These are phyloP conservation scores for Rhizoglyphus robini DNA, from an alignment of 1,140 invertebrate genomes.

Conservation along the genomic window DNA sequence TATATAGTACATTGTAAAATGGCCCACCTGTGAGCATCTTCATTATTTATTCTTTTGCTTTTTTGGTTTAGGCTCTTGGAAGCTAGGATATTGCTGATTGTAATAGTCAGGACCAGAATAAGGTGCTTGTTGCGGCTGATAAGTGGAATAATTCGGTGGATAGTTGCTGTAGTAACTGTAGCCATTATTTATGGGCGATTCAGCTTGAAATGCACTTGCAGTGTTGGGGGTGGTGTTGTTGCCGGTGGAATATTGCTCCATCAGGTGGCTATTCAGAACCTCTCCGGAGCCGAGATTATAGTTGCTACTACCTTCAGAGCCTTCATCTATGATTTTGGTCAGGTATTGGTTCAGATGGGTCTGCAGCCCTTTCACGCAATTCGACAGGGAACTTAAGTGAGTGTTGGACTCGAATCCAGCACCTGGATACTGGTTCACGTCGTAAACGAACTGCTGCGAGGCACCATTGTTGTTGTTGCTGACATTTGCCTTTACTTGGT, in stretches of 20 bases:
- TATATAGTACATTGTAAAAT: too few species aligned
- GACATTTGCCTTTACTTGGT: constrained; percentile 13
- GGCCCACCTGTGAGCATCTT: too few species aligned
- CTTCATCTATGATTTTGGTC: constrained; percentile 17
- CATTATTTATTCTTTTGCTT: constrained; percentile 12
- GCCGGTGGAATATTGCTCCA: constrained; percentile 8
- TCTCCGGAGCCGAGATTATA: constrained; percentile 14
- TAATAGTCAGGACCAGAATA: neutral
- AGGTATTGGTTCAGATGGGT: constrained; percentile 16
- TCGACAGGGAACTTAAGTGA: constrained; percentile 9
- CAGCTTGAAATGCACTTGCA: neutral
- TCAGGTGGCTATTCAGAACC: constrained; percentile 7
- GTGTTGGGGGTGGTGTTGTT: neutral
- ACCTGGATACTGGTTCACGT: neutral
- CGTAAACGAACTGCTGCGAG: neutral
- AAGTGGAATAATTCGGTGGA: constrained; percentile 1
- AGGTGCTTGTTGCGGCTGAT: neutral
- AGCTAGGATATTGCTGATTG: constrained; percentile 10
- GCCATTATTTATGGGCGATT: constrained; percentile 7
- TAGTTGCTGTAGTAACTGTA: constrained; percentile 15
- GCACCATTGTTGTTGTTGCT: neutral
- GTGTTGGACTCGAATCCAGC: constrained; percentile 9
- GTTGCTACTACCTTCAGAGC: neutral
- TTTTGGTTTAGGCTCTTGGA: constrained; percentile 8
- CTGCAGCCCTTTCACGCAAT: constrained; percentile 17